These are phyloP conservation scores for Clanis bilineata DNA, from an alignment of 2,888 invertebrate species.

Conservation along the genomic window DNA sequence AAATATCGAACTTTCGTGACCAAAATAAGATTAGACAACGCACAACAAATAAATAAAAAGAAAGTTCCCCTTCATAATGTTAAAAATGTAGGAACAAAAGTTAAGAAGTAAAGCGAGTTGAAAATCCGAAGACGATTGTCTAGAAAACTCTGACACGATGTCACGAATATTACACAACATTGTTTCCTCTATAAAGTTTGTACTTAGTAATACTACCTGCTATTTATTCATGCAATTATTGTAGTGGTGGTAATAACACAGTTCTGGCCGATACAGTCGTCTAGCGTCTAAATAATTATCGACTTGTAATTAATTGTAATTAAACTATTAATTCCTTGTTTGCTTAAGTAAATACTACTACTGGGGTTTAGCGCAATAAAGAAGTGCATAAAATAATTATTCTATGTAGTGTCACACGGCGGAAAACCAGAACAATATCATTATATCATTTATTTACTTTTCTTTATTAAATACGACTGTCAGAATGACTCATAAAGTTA, in stretches of 20 bases:
- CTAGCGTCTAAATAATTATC: background rate
- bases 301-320: background rate
- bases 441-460: too few relatives aligned
- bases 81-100: background rate
- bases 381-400: background rate
- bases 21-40: background rate
- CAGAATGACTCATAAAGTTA: too few relatives aligned
- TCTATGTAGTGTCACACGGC: background rate
- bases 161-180: background rate
- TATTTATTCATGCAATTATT: constrained; percentile 1
- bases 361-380: background rate
- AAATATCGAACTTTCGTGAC: background rate
- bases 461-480: too few relatives aligned
- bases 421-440: too few relatives aligned
- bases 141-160: background rate
- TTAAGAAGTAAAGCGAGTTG: background rate
- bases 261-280: background rate
- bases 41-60: background rate
- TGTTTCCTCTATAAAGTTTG: background rate
- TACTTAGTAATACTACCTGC: background rate
- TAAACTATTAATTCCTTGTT: constrained; percentile 9
- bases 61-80: background rate
- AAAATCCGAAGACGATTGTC: background rate
- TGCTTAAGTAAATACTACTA: background rate
- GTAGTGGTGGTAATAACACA: constrained; percentile 5